These are phyloP conservation scores for Capreolus pygargus DNA, from an alignment of 2,113 vertebrate species.

Conservation along the genomic window DNA sequence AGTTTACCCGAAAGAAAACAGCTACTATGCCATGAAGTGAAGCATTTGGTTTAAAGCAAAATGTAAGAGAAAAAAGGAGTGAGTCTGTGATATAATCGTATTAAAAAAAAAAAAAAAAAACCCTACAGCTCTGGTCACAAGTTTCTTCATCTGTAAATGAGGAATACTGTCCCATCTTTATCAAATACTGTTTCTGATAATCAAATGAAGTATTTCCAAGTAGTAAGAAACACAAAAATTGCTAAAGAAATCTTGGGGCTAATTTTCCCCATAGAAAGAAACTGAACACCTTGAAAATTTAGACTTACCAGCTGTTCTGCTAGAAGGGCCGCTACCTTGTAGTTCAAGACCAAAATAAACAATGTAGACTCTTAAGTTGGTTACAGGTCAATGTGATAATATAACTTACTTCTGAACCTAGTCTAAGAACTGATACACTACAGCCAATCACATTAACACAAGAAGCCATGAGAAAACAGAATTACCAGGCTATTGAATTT, in stretches of 20 bases:
- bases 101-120: not conserved
- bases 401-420: conserved; percentile 1
- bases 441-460: not conserved
- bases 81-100: not conserved
- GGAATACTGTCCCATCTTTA: not conserved
- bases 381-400: not conserved
- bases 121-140: not conserved
- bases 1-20: not conserved
- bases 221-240: not conserved
- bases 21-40: not conserved
- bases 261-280: conserved; percentile 13
- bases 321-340: not conserved
- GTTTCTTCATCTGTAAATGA: conserved; percentile 37
- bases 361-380: not conserved
- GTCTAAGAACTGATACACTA: conserved; percentile 8
- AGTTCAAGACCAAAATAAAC: conserved; percentile 15
- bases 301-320: not conserved
- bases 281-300: not conserved
- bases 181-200: conserved; percentile 11
- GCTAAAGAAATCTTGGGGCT: not conserved
- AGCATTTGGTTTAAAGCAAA: conserved; percentile 16
- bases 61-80: not conserved
- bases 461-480: not conserved
- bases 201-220: not conserved
- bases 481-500: conserved; percentile 12